A percentile compares a stretch with the other conserved stretches of the same genome.
Evolutionary conservation across 2,797 vertebrate genomes (phyloP).

Genomic region (Dicrostonyx torquatus): DNA sequence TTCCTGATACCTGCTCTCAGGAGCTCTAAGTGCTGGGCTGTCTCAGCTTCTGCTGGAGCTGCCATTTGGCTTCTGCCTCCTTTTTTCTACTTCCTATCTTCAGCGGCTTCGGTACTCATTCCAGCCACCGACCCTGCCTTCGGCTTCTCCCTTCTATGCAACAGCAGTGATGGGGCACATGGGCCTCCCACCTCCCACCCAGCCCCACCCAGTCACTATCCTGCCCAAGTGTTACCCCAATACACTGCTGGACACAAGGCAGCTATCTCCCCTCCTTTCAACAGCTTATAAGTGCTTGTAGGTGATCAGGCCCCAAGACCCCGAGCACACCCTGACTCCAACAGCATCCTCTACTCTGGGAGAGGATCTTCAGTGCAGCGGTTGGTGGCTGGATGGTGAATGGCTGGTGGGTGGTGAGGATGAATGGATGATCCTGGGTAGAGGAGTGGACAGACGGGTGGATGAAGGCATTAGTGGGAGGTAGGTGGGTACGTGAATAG

Average conservation of each 20-base stretch:
- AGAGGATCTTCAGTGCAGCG: background rate
- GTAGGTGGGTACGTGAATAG: background rate
- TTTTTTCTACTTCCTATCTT: background rate
- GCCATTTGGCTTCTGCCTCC: too few species aligned
- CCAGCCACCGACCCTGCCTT: background rate
- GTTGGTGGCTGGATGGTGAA: background rate
- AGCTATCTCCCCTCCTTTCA: accelerated
- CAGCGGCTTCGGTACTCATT: too few species aligned
- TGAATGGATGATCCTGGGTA: too few species aligned
- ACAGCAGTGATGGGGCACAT: accelerated
- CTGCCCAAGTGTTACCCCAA: background rate
- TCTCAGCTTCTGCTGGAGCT: background rate
- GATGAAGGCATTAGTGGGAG: background rate
- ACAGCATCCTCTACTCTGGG: background rate
- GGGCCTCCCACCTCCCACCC: accelerated
- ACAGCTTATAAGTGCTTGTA: accelerated
- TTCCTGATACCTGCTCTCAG: background rate
- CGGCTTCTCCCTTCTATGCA: too few species aligned
- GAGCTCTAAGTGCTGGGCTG: accelerated
- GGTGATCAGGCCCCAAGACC: background rate
- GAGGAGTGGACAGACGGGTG: background rate
- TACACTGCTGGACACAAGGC: background rate
- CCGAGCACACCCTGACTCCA: background rate
- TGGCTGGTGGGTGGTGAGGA: too few species aligned
- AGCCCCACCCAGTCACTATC: accelerated